Evolutionary conservation across 2,888 invertebrate genomes (phyloP).

Genomic region (Germaria angustata): DNA sequence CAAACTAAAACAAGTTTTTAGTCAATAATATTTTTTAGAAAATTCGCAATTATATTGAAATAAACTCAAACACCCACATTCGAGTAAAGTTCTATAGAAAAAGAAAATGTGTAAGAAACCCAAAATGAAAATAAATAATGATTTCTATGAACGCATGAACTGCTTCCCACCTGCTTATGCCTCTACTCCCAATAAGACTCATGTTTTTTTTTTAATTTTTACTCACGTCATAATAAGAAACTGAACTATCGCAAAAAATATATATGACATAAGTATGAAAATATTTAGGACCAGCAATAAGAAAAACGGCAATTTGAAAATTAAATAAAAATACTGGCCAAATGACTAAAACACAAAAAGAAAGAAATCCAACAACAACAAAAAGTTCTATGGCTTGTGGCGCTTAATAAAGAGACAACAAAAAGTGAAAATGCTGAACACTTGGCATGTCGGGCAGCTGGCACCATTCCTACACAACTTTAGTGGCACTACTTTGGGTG

Average conservation of each 20-base stretch:
- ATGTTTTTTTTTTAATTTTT: background rate
- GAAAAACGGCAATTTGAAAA: conserved; percentile 28
- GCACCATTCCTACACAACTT: conserved; percentile 38
- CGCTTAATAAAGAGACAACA: conserved; percentile 7
- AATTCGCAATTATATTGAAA: background rate
- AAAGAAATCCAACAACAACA: background rate
- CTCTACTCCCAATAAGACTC: background rate
- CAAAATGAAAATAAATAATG: conserved; percentile 38
- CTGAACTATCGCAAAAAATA: conserved; percentile 14
- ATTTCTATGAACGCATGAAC: background rate
- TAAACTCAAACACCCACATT: background rate
- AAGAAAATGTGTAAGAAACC: background rate
- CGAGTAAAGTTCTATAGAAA: no score
- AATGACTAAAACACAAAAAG: conserved; percentile 3
- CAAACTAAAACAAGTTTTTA: background rate
- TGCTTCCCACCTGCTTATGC: background rate
- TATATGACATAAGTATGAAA: conserved; percentile 48
- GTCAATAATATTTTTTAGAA: background rate
- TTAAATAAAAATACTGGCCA: conserved; percentile 10
- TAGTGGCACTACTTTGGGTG: no score
- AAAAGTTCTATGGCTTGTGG: conserved; percentile 25
- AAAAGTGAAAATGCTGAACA: conserved; percentile 2
- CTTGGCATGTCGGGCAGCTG: conserved; percentile 56
- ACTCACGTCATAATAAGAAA: conserved; percentile 37
- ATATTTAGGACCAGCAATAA: conserved; percentile 11